A percentile compares a stretch with the other conserved stretches of the same genome.
Conservation (phyloP, 2,888 invertebrate species). For the Esperia sulphurella region DNA sequence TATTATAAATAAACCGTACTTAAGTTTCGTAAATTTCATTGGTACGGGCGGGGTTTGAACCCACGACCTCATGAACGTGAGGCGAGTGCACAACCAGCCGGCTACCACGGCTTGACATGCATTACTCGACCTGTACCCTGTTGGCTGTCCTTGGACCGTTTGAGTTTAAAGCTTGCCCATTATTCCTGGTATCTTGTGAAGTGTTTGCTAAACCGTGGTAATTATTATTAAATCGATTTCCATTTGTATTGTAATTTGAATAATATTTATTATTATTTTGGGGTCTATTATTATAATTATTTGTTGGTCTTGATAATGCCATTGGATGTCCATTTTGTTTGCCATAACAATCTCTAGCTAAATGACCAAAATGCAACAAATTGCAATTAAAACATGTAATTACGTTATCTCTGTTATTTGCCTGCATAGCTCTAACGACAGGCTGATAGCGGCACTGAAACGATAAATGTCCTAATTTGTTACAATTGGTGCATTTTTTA, state of each 20-base stretch:
- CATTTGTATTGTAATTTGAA: no score
- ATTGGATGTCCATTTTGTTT: no score
- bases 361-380: conserved; percentile 13
- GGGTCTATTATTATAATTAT: conserved; percentile 1
- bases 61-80: no score
- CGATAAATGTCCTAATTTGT: conserved; percentile 14
- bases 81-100: no score
- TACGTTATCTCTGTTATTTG: conserved; percentile 3
- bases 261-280: conserved; percentile 7
- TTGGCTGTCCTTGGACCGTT: no score
- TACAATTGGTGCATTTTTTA: conserved; percentile 13
- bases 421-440: conserved; percentile 5
- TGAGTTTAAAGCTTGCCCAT: no score
- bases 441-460: conserved; percentile 12
- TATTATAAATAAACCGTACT: no score
- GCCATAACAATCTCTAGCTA: conserved; percentile 14
- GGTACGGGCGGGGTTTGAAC: no score
- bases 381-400: conserved; percentile 15
- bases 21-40: no score
- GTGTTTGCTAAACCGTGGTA: background rate
- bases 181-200: no score
- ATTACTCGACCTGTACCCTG: no score
- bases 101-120: no score
- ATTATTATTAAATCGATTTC: conserved; percentile 3
- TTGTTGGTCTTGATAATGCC: background rate